These are phyloP conservation scores for Entomobrya multifasciata DNA, from an alignment of 2,888 invertebrate species.

Conservation along the genomic window DNA sequence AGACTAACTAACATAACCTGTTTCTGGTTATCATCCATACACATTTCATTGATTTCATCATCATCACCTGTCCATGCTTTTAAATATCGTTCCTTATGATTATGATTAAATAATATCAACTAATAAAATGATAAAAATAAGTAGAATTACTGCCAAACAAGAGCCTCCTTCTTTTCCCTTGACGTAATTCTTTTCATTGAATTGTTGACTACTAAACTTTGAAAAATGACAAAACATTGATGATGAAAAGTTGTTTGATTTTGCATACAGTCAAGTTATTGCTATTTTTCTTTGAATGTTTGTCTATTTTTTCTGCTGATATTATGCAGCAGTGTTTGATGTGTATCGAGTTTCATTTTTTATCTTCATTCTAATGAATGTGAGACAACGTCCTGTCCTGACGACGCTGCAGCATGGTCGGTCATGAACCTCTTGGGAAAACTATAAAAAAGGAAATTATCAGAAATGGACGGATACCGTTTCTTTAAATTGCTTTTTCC, in stretches of 20 bases:
- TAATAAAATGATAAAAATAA: no score
- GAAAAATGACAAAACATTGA: background rate
- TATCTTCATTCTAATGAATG: background rate
- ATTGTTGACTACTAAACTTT: background rate
- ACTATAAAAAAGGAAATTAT: slow-evolving; percentile 73
- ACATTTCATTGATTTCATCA: background rate
- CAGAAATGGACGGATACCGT: slow-evolving; percentile 74
- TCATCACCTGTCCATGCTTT: background rate
- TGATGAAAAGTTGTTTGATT: slow-evolving; percentile 22
- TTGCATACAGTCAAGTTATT: slow-evolving; percentile 4
- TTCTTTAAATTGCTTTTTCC: slow-evolving; percentile 70
- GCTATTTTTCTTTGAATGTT: background rate
- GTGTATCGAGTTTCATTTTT: background rate
- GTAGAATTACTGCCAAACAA: no score
- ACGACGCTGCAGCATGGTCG: slow-evolving; percentile 65
- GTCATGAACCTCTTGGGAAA: slow-evolving; percentile 75
- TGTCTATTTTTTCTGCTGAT: background rate
- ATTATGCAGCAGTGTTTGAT: background rate
- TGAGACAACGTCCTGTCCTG: slow-evolving; percentile 35
- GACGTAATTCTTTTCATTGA: background rate
- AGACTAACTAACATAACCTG: slow-evolving; percentile 59
- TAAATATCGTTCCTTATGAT: background rate
- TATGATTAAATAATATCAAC: no score
- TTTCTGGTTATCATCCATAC: slow-evolving; percentile 10
- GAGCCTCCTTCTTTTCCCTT: no score